Base-by-base conservation (phyloP, 2,888 invertebrate species). In the Iselma pallidipennis region DNA sequence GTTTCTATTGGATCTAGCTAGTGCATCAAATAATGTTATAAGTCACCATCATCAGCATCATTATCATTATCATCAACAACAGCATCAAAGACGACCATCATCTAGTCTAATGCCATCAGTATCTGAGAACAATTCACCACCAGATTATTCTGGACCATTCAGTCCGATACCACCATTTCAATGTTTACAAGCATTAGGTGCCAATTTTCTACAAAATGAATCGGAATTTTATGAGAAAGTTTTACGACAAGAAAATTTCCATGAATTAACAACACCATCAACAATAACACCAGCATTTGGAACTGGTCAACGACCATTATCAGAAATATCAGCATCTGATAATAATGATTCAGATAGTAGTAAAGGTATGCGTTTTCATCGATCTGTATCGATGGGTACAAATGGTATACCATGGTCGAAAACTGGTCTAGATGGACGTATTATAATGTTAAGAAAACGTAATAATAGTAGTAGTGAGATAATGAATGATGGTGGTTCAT, bases 1-100 rank as follows among this genome's bases (percentile, higher is more conserved):
- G 80, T 98, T 98, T 78, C 82, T 98, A 10, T 83, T 98, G 61
- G 96, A 97, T 77, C 81, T 98, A 56, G 93, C 94, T 0, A 92
- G 94, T 65, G n/a, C n/a, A n/a, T 88, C 92, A 1, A 88, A 89
- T 3, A 86, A 87, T 66, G 72, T 71, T n/a, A 74, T 74, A 61
- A 12, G 12, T 12, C 7, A 37, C 2, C 10, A 31, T n/a, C 31
- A 31, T 33, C 33, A 33, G 5, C 33, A 33, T 1, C 74, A 76
- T n/a, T 71, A 72, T 12, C 74, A 76, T 51, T 80, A 78, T 42
- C 70, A 81, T 58, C 62, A 42, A 16, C 74, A 76, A 21, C 71
- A 72, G 9, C 74, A 76, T 50, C 80, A 78, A 49, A 69, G 81
- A 57, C 61, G 78, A 37, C 73, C 78, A 9, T 80, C 81, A 5